Percentiles rank a stretch among this genome's conserved stretches.
Conservation (phyloP, 2,797 vertebrate genomes). For the Enteromius anoplus region DNA sequence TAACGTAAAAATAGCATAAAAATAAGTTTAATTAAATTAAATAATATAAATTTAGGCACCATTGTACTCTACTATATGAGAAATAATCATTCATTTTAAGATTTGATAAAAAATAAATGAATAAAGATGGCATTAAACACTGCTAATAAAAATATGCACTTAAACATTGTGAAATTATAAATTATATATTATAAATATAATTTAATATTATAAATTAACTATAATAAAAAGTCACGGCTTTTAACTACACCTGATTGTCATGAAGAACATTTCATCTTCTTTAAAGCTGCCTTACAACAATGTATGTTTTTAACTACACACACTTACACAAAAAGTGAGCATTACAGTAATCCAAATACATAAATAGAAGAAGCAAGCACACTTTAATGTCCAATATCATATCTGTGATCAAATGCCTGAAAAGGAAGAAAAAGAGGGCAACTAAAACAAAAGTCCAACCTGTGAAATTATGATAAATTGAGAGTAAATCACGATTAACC, state of each 20-base stretch:
- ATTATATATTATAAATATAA: too few species aligned
- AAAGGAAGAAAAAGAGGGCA: neutral
- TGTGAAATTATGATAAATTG: constrained; percentile 19
- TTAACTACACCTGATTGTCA: neutral
- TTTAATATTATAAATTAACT: neutral
- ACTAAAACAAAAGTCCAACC: neutral
- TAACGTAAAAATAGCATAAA: neutral
- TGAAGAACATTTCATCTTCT: neutral
- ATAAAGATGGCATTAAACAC: neutral
- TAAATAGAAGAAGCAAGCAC: neutral
- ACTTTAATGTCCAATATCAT: neutral
- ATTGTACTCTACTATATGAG: neutral
- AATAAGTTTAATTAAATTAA: neutral
- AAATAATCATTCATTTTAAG: neutral
- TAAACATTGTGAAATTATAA: neutral
- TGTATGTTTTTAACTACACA: neutral
- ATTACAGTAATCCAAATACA: neutral
- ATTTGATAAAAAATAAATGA: neutral
- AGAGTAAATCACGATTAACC: constrained; percentile 21
- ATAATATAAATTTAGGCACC: neutral
- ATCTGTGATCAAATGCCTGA: neutral
- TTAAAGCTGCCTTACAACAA: neutral
- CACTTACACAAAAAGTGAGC: neutral
- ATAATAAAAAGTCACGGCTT: neutral
- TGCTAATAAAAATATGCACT: neutral